Evolutionary conservation across 2,888 invertebrate species (phyloP), one percentile per base, ranked within the genome.

Genomic region (Pherbina coryleti): DNA sequence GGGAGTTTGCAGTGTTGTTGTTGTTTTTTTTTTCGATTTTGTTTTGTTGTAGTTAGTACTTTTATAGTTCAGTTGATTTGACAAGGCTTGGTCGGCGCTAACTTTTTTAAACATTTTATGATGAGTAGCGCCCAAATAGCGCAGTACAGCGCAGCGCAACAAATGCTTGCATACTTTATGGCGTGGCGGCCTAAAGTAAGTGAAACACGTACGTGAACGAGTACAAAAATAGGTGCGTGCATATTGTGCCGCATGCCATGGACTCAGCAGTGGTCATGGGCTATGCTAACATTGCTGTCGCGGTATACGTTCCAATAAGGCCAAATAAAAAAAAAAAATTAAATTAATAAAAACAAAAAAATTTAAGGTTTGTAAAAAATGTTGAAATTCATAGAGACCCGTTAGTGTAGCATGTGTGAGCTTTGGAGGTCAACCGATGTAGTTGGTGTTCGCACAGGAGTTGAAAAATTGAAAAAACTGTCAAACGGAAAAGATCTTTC

Each of bases 161-260:
- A 74, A 67, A 51, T 55, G 57, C 28, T 79, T 79, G 79, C 76
- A 78, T 79, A 76, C 76, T 75, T 79, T 76, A 76, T 66, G 74
- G 78, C 66, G 55, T 25, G 14, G 14, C 73, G 22, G 17, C 57
- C 49, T 73, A 22, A 66, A 9, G 44, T 19, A 1, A 55, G n/a
- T n/a, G n/a, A 19, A 44, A 51, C 49, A 64, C 14, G 73, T 49
- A 57, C 57, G 17, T 75, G 67, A 25, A 78, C 72, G 76, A 64
- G 53, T 67, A 75, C 14, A 44, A 17, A 19, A 66, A 49, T 17
- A 69, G 22, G 22, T 49, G 25, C 28, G 25, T 49, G 49, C 5
- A 67, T 37, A 37, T 34, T 60, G 25, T 44, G 44, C 44, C 44
- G 7, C 44, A 44, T 44, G 44, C 44, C 14, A 44, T 44, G 14